These are phyloP conservation scores for Esox lucius DNA, from an alignment of 2,797 vertebrate genomes.

Conservation along the genomic window DNA sequence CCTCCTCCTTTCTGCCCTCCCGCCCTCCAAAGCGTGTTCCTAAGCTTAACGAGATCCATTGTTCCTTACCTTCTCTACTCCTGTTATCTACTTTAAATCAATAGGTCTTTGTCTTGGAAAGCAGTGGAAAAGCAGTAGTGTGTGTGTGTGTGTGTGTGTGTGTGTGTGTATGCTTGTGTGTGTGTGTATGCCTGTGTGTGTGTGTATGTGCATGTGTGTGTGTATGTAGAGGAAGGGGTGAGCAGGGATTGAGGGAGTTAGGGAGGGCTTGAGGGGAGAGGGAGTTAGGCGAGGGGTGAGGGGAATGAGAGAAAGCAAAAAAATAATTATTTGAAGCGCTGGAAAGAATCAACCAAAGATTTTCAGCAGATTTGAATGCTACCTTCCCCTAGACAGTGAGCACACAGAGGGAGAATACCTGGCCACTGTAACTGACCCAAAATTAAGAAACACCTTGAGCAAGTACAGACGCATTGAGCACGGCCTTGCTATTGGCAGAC, in stretches of 20 bases:
- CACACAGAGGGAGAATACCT: no score
- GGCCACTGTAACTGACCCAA: no score
- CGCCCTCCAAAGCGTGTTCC: constrained; percentile 49
- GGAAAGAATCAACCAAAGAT: no score
- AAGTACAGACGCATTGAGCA: no score
- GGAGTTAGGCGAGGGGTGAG: neutral
- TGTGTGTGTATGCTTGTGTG: constrained; percentile 12
- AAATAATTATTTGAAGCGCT: no score
- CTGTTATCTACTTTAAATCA: constrained; percentile 54
- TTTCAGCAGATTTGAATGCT: no score
- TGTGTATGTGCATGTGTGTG: no score
- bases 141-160: constrained; percentile 22
- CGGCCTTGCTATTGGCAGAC: no score
- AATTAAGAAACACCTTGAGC: no score
- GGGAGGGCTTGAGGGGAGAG: neutral
- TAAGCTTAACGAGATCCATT: constrained; percentile 65
- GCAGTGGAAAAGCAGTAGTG: constrained; percentile 37
- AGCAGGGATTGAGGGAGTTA: neutral
- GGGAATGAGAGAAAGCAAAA: neutral
- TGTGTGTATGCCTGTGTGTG: constrained; percentile 9
- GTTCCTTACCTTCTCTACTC: constrained; percentile 60
- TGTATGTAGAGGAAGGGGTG: neutral
- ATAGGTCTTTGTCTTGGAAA: constrained; percentile 65
- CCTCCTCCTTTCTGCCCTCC: constrained; percentile 24
- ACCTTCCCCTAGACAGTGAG: no score